These are phyloP conservation scores for Acomys russatus DNA, from an alignment of 2,797 vertebrate species.

Conservation along the genomic window DNA sequence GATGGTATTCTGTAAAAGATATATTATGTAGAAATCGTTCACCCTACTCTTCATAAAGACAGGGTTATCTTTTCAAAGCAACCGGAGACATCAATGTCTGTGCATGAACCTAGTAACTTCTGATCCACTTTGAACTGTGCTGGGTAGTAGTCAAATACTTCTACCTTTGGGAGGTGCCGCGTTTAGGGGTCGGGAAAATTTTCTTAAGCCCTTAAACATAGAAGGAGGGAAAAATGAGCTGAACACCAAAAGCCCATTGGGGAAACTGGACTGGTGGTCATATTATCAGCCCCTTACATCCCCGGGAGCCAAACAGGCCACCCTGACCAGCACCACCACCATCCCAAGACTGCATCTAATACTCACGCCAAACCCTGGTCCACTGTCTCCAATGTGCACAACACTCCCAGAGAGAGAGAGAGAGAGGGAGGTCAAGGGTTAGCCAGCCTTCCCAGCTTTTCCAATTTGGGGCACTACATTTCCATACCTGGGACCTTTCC, in stretches of 20 bases:
- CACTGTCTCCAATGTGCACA: fast-evolving
- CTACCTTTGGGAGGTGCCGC: background rate
- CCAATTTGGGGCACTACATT: too few relatives aligned
- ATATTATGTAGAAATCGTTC: background rate
- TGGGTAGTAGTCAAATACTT: background rate
- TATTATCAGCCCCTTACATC: background rate
- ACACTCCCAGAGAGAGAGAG: background rate
- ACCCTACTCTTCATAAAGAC: background rate
- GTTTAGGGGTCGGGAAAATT: background rate
- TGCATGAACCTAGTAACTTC: conserved; percentile 31
- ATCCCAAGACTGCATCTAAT: background rate
- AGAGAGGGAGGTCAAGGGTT: background rate
- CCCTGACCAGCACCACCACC: background rate
- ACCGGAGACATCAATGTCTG: background rate
- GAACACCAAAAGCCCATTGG: background rate
- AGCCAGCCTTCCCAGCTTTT: background rate
- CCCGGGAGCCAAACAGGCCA: background rate
- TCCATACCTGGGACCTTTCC: background rate
- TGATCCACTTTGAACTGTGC: background rate
- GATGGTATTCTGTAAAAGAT: background rate
- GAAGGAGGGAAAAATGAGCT: background rate
- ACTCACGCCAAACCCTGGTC: background rate
- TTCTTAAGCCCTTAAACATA: background rate
- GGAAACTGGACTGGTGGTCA: background rate
- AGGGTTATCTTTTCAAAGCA: conserved; percentile 57